Conservation (phyloP, 1,140 invertebrate species). For the Thereuonema tuberculata region DNA sequence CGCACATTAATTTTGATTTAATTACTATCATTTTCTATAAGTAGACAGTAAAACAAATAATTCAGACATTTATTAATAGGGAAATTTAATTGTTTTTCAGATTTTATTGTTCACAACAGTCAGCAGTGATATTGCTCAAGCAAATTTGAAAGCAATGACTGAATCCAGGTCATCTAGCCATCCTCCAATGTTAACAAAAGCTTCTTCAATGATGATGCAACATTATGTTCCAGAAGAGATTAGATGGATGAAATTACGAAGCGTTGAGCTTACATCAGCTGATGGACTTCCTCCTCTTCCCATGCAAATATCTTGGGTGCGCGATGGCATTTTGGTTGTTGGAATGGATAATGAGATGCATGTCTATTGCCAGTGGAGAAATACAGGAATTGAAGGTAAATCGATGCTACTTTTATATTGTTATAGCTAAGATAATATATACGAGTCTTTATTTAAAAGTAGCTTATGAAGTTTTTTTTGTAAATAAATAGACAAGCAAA, state of each 20-base stretch:
- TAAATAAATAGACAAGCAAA: no score
- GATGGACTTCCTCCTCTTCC: slow-evolving; percentile 91
- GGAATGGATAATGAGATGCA: slow-evolving; percentile 99
- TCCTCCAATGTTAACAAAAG: slow-evolving; percentile 61
- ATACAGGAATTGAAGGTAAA: neutral
- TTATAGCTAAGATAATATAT: no score
- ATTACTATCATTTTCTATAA: no score
- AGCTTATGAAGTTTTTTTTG: no score
- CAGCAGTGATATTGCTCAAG: slow-evolving; percentile 68
- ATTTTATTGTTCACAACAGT: slow-evolving; percentile 27
- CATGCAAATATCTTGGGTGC: slow-evolving; percentile 97
- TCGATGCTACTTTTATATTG: neutral
- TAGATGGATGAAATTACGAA: slow-evolving; percentile 83
- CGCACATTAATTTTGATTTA: no score
- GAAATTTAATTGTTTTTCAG: no score
- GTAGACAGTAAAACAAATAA: no score
- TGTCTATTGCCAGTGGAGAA: slow-evolving; percentile 89
- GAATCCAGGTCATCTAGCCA: slow-evolving; percentile 61
- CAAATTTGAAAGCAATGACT: slow-evolving; percentile 76
- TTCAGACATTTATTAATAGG: no score
- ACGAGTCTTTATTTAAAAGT: no score
- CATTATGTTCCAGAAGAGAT: slow-evolving; percentile 42
- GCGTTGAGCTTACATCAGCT: slow-evolving; percentile 80
- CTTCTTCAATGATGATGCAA: slow-evolving; percentile 66
- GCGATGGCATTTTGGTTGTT: slow-evolving; percentile 92